Percentiles rank a stretch among this genome's conserved stretches.
Conservation (phyloP, 30 jellyfish, hydroid and myxozoan genomes). For the Pseudorhiza aurosa region DNA sequence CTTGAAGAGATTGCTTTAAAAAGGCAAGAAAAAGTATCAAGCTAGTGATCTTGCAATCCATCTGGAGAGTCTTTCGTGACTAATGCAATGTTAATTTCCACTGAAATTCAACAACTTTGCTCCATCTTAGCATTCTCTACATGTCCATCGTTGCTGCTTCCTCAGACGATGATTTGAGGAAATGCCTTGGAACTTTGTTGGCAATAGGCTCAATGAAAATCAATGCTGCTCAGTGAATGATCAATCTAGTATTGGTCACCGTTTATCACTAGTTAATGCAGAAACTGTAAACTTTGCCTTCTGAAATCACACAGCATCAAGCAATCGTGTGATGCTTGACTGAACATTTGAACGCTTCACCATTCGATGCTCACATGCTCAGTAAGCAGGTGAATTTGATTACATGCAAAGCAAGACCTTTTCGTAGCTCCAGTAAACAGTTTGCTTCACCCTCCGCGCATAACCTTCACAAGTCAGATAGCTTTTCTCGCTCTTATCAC, state of each 20-base stretch:
- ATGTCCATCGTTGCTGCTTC: too few species aligned
- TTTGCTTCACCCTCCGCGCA: not conserved
- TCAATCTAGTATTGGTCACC: constrained; percentile 15
- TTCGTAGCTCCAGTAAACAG: not conserved
- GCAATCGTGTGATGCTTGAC: constrained; percentile 5
- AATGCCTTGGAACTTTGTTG: constrained; percentile 55
- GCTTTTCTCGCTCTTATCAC: too few species aligned
- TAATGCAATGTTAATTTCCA: too few species aligned
- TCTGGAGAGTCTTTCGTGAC: not conserved
- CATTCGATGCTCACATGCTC: constrained; percentile 18
- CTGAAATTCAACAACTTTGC: not conserved
- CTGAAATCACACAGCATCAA: constrained; percentile 7
- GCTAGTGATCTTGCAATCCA: constrained; percentile 15
- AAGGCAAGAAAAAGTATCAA: not conserved
- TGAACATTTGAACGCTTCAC: not conserved
- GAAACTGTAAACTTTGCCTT: constrained; percentile 8
- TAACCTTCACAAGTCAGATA: too few species aligned
- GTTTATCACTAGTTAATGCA: not conserved
- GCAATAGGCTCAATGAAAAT: constrained; percentile 21
- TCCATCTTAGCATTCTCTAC: too few species aligned
- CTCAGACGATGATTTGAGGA: too few species aligned
- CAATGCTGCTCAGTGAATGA: constrained; percentile 12
- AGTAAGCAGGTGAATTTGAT: not conserved
- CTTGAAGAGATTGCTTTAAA: constrained; percentile 29
- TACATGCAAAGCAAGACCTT: constrained; percentile 3